A percentile compares a stretch with the other conserved stretches of the same genome.
Conservation (phyloP, 2,888 invertebrate species). For the Hypsopygia costalis region DNA sequence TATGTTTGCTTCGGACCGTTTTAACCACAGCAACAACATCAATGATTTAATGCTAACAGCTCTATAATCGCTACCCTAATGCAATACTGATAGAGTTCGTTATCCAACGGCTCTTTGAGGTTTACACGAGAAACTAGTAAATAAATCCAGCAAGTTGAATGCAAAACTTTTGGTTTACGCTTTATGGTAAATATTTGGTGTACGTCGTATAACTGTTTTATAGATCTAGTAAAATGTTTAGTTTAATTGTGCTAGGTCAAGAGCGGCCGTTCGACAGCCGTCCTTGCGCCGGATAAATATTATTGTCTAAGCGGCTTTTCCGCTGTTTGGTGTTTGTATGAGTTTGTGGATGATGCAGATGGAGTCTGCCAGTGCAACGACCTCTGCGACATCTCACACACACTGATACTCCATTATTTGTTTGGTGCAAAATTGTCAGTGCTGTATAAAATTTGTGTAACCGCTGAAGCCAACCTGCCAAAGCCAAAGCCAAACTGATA, state of each 20-base stretch:
- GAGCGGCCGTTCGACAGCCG: conserved; percentile 77
- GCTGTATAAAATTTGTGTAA: too few relatives aligned
- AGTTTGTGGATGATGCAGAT: conserved; percentile 55
- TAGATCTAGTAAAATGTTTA: conserved; percentile 79
- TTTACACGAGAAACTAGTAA: conserved; percentile 61
- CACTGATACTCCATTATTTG: background rate
- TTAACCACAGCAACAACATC: conserved; percentile 33
- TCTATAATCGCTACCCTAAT: conserved; percentile 25
- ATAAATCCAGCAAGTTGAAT: conserved; percentile 76
- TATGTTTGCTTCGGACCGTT: conserved; percentile 35
- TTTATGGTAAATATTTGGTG: conserved; percentile 81
- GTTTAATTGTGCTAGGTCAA: conserved; percentile 80
- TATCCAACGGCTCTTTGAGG: conserved; percentile 31
- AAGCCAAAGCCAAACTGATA: too few relatives aligned
- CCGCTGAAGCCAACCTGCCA: too few relatives aligned
- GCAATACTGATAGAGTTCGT: conserved; percentile 29
- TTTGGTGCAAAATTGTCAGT: too few relatives aligned
- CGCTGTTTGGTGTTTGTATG: conserved; percentile 68
- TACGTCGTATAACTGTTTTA: conserved; percentile 78
- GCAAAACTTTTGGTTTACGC: conserved; percentile 80
- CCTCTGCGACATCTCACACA: conserved; percentile 19
- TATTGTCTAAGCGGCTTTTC: conserved; percentile 79
- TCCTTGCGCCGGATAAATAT: conserved; percentile 78
- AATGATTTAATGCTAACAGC: conserved; percentile 22
- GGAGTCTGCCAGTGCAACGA: conserved; percentile 44